Conservation (phyloP, 2,113 vertebrate genomes). For the Neotragus pygmaeus region DNA sequence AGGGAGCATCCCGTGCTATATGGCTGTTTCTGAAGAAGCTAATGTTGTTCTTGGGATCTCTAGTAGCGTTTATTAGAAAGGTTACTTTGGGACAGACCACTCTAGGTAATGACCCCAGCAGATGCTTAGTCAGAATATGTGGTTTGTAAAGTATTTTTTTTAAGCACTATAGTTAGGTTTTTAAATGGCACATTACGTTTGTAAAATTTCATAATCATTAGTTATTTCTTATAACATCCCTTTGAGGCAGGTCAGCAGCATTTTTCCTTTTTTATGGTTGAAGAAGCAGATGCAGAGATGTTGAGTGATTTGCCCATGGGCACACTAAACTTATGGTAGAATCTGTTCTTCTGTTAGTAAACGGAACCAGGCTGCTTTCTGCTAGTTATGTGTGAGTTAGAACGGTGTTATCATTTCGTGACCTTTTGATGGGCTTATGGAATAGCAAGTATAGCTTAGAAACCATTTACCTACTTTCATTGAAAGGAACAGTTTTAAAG, state of each 20-base stretch:
- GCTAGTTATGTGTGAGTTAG: not conserved
- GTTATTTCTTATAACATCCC: constrained; percentile 18
- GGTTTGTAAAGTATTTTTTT: not conserved
- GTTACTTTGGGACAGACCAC: not conserved
- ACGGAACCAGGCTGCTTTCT: not conserved
- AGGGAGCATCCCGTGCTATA: not conserved
- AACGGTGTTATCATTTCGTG: not conserved
- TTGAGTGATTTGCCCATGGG: constrained; percentile 44
- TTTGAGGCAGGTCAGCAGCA: constrained; percentile 29
- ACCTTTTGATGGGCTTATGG: not conserved
- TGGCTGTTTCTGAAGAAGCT: not conserved
- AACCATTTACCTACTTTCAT: not conserved
- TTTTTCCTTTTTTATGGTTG: constrained; percentile 42
- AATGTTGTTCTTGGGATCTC: not conserved
- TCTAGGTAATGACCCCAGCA: not conserved
- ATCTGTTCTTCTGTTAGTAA: constrained; percentile 8
- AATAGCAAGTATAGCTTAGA: constrained; percentile 12
- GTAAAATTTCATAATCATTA: constrained; percentile 31
- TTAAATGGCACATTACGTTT: not conserved
- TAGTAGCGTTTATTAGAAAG: not conserved
- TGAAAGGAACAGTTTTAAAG: not conserved
- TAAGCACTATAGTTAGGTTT: not conserved
- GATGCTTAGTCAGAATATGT: not conserved
- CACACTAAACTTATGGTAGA: not conserved
- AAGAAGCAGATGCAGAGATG: constrained; percentile 37